Evolutionary conservation across 2,888 invertebrate genomes (phyloP), one percentile per base, ranked within the genome.

Genomic region (Cloeon dipterum): DNA sequence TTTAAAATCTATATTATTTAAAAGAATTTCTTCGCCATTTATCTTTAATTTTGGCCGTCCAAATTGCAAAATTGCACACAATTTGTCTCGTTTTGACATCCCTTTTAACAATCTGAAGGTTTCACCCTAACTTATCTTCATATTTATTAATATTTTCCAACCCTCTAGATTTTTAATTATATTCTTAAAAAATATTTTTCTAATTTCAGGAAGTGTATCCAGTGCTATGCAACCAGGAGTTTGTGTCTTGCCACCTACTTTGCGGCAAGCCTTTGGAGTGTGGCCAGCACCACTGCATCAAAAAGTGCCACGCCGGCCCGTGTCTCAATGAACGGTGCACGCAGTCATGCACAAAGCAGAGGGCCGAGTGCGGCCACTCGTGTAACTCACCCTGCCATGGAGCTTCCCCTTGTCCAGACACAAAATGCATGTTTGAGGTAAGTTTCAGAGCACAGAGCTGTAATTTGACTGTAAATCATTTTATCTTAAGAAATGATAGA

Each of bases 231-330:
- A 73, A 82, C 44, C 69, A 79, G 53, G 72, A 70, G 21, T 79
- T 79, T 49, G 77, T 93, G 49, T 86, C 88, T 3, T 96, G 94
- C 56, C 94, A 94, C 1, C 55, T 81, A 44, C 70, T 81, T 0
- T 96, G 94, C 54, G 73, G 71, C 35, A 79, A 76, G 49, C 67
- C 69, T 0, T 57, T 94, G 47, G 61, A 70, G 0, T 94, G 93
- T 52, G 76, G 77, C 0, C 69, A 73, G 16, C 94, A 96, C 54
- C 74, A 70, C 36, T 94, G 94, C 54, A 70, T 70, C 38, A 67
- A 69, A 45, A 68, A 65, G 3, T 91, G 89, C 50, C 89, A 91
- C 52, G 62, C 68, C 34, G 79, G 75, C 1, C 54, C 63, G 0
- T 85, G 85, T 45, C 67, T 73, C 41, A 59, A 62, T 40, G 58